Evolutionary conservation across 1,140 invertebrate genomes (phyloP).

Genomic region (Drosophila mojavensis): DNA sequence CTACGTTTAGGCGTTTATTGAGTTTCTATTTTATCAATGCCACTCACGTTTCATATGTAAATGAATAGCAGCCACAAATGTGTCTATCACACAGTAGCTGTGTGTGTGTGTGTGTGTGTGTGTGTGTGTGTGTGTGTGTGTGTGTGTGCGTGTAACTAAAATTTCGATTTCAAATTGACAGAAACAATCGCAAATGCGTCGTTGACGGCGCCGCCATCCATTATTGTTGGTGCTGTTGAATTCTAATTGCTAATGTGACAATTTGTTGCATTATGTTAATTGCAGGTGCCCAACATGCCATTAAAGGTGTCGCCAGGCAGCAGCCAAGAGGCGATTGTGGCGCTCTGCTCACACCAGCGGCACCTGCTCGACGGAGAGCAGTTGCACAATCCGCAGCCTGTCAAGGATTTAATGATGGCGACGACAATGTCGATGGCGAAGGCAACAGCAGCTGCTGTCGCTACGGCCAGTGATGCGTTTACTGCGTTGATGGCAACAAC

Average conservation of each 20-base stretch:
- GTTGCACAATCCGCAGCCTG: conserved; percentile 53
- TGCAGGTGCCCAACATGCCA: conserved; percentile 83
- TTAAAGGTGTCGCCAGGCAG: conserved; percentile 50
- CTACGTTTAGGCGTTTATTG: not conserved
- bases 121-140: conserved; percentile 26
- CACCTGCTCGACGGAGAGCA: conserved; percentile 71
- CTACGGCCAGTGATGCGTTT: conserved; percentile 54
- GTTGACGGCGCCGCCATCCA: conserved; percentile 55
- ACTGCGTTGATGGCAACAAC: conserved; percentile 53
- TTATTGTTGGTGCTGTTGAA: conserved; percentile 43
- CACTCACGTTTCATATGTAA: conserved; percentile 68
- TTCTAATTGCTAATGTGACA: conserved; percentile 55
- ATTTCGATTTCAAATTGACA: conserved; percentile 62
- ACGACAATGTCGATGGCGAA: conserved; percentile 19
- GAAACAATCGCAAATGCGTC: conserved; percentile 5
- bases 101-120: conserved; percentile 20
- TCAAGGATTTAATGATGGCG: conserved; percentile 33
- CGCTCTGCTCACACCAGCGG: conserved; percentile 71
- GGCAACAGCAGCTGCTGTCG: conserved; percentile 28
- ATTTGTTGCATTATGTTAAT: conserved; percentile 66
- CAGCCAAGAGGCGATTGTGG: conserved; percentile 25
- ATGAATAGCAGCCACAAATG: conserved; percentile 41
- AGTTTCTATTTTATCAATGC: conserved; percentile 49
- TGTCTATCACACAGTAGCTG: not conserved
- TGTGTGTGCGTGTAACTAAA: conserved; percentile 43